Conservation (phyloP, 1,140 invertebrate species). For the Hylaeus anthracinus region DNA sequence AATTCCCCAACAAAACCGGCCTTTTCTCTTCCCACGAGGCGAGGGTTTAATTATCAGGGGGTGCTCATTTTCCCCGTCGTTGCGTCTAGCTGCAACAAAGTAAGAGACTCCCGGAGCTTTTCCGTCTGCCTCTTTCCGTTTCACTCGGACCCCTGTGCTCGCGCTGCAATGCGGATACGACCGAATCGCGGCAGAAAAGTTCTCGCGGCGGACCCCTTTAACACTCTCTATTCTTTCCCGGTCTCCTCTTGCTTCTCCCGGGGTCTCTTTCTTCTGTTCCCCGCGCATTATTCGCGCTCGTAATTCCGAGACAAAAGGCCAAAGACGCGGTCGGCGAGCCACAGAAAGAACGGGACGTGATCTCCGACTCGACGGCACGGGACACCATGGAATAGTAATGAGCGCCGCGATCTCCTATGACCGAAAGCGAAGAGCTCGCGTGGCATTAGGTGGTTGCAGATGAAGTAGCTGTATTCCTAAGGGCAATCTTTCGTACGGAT, state of each 20-base stretch:
- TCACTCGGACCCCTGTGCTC: neutral
- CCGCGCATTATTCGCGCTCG: constrained; percentile 45
- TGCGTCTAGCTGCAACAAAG: constrained; percentile 48
- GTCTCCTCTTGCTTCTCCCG: neutral
- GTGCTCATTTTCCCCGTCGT: constrained; percentile 49
- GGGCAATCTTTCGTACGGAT: too few relatives aligned
- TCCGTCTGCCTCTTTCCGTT: neutral
- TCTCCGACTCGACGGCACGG: neutral
- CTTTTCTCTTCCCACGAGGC: constrained; percentile 49
- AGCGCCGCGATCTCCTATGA: neutral
- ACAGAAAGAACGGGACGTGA: neutral
- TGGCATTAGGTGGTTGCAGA: too few relatives aligned
- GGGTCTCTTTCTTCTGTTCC: neutral
- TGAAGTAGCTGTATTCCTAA: too few relatives aligned
- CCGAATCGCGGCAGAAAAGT: constrained; percentile 39
- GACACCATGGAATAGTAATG: constrained; percentile 40
- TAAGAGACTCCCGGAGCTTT: constrained; percentile 18
- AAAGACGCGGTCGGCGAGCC: constrained; percentile 7
- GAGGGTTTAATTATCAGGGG: constrained; percentile 41
- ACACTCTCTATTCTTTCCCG: constrained; percentile 28
- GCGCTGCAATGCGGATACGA: constrained; percentile 38
- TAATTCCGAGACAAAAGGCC: constrained; percentile 39
- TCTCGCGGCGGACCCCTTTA: constrained; percentile 34
- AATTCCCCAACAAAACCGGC: constrained; percentile 33
- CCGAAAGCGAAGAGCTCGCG: neutral